These are phyloP conservation scores for Thalpophila matura DNA, from an alignment of 2,888 invertebrate genomes.

Conservation along the genomic window DNA sequence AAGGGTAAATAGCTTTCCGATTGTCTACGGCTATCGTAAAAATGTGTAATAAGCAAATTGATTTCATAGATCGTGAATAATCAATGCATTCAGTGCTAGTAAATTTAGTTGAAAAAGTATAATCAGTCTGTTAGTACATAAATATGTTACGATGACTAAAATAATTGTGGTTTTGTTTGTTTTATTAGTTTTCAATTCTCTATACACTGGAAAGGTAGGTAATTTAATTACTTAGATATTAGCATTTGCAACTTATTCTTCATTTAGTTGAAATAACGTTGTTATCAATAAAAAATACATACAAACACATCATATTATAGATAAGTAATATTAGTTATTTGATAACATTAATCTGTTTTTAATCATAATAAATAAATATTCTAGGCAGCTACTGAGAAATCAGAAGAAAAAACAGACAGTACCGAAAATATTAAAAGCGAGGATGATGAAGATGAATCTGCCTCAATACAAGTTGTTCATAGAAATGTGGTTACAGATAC, in stretches of 20 bases:
- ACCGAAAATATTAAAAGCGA: slow-evolving; percentile 1
- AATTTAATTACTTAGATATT: background rate
- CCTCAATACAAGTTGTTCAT: slow-evolving; percentile 41
- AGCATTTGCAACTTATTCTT: background rate
- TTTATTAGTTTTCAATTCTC: slow-evolving; percentile 21
- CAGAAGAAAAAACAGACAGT: slow-evolving; percentile 6
- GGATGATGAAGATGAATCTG: slow-evolving; percentile 34
- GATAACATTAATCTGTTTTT: background rate
- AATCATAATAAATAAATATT: background rate
- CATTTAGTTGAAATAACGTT: too few species aligned
- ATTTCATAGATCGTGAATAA: slow-evolving; percentile 51
- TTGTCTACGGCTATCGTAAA: slow-evolving; percentile 57
- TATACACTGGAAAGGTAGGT: slow-evolving; percentile 37
- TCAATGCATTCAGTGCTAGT: slow-evolving; percentile 18
- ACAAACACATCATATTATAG: background rate
- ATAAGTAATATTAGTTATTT: background rate
- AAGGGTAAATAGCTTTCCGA: slow-evolving; percentile 44
- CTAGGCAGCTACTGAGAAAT: slow-evolving; percentile 19
- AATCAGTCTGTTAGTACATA: slow-evolving; percentile 36
- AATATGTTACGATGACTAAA: slow-evolving; percentile 49
- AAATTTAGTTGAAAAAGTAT: slow-evolving; percentile 48
- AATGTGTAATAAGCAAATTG: slow-evolving; percentile 48
- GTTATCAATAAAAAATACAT: too few species aligned
- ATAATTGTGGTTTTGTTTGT: slow-evolving; percentile 24
- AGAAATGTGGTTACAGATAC: slow-evolving; percentile 6